Evolutionary conservation across 2,888 invertebrate species (phyloP).

Genomic region (Microplitis manilae): DNA sequence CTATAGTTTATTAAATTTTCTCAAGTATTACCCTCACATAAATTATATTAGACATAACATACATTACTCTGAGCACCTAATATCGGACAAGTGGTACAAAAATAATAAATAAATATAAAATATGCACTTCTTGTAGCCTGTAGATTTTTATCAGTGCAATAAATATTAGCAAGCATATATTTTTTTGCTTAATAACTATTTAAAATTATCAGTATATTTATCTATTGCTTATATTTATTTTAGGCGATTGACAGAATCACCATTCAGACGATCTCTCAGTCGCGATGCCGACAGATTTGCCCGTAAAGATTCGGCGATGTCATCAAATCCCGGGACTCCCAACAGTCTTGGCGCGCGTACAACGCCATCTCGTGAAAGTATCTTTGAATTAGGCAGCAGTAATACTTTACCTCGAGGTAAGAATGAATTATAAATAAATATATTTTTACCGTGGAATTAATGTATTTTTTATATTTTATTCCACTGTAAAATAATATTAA

Average conservation of each 20-base stretch:
- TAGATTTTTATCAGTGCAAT: too few relatives aligned
- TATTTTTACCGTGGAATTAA: conserved; percentile 55
- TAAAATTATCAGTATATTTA: not conserved
- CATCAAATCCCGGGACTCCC: conserved; percentile 58
- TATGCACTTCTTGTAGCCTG: not conserved
- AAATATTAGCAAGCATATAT: not conserved
- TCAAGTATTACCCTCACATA: not conserved
- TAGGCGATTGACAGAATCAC: conserved; percentile 67
- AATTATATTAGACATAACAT: not conserved
- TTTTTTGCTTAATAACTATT: not conserved
- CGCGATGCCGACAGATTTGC: conserved; percentile 65
- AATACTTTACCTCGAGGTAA: conserved; percentile 69
- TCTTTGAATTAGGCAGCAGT: conserved; percentile 66
- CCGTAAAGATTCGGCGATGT: conserved; percentile 59
- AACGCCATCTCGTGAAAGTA: conserved; percentile 62
- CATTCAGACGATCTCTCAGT: conserved; percentile 64
- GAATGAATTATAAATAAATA: conserved; percentile 53
- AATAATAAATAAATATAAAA: not conserved
- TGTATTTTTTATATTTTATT: conserved; percentile 34
- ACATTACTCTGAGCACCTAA: not conserved
- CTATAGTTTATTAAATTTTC: not conserved
- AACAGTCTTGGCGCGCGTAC: conserved; percentile 59
- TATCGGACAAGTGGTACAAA: not conserved
- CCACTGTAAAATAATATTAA: conserved; percentile 6
- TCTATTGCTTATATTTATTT: conserved; percentile 25